phyloP scores from a whole-genome alignment of 2,797 vertebrate genomes.

The Alectoris magna region DNA sequence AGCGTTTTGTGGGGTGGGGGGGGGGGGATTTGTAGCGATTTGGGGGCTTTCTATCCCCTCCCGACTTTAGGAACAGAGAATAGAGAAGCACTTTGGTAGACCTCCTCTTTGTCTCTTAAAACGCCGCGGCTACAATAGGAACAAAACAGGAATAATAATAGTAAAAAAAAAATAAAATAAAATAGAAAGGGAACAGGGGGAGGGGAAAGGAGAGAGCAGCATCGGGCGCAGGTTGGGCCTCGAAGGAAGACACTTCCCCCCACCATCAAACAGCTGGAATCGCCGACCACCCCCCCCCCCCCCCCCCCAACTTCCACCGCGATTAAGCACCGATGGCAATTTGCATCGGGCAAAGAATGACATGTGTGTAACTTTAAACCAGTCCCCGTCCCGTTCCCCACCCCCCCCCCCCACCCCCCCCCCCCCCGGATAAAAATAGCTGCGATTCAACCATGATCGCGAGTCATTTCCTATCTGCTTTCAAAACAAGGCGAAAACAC shows the following conservation, averaged over 20 bases:
- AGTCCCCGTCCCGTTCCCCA: no score
- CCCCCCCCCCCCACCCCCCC: no score
- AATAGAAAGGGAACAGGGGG: constrained; percentile 48
- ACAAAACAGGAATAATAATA: constrained; percentile 10
- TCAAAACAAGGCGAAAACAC: constrained; percentile 35
- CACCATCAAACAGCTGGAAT: constrained; percentile 65
- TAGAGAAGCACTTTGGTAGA: constrained; percentile 46
- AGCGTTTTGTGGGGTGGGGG: no score
- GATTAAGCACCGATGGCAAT: constrained; percentile 65
- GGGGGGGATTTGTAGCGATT: no score
- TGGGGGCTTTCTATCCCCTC: no score
- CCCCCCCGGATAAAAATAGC: constrained; percentile 77
- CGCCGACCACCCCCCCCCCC: constrained; percentile 28
- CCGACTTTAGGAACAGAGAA: background rate
- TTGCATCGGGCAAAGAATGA: constrained; percentile 37
- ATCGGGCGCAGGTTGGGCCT: constrained; percentile 68
- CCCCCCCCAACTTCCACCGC: constrained; percentile 24
- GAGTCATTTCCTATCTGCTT: constrained; percentile 79
- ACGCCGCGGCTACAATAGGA: background rate
- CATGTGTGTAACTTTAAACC: constrained; percentile 74
- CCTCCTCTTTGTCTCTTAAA: constrained; percentile 79
- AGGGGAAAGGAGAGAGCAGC: constrained; percentile 51
- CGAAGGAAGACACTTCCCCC: background rate
- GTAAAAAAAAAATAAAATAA: constrained; percentile 36
- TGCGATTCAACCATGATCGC: constrained; percentile 34